Conservation (phyloP, 1,140 invertebrate genomes). For the Hyphantria cunea region DNA sequence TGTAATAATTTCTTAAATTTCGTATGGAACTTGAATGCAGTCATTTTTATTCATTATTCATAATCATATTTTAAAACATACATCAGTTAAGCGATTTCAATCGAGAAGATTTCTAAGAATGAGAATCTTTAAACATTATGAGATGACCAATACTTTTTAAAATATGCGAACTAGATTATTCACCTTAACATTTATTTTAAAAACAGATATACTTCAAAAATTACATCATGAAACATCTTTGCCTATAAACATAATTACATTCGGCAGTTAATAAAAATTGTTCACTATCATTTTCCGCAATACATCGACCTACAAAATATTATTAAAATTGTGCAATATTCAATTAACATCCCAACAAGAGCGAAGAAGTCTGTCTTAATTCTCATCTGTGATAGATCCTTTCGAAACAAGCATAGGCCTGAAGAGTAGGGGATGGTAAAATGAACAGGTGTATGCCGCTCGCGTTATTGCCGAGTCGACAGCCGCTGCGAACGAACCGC, state of each 20-base stretch:
- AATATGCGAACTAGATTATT: too few relatives aligned
- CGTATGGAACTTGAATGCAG: too few relatives aligned
- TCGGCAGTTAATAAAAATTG: too few relatives aligned
- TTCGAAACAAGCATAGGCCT: slow-evolving; percentile 74
- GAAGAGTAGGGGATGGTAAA: slow-evolving; percentile 77
- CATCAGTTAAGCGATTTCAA: too few relatives aligned
- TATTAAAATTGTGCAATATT: slow-evolving; percentile 56
- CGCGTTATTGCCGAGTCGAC: slow-evolving; percentile 57
- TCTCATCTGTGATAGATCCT: slow-evolving; percentile 55
- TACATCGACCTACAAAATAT: slow-evolving; percentile 19
- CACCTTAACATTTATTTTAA: slow-evolving; percentile 1
- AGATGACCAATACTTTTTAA: too few relatives aligned
- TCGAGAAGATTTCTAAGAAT: too few relatives aligned
- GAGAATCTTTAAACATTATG: too few relatives aligned
- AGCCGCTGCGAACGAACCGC: slow-evolving; percentile 48
- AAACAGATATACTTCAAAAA: not conserved
- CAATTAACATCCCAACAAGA: slow-evolving; percentile 53
- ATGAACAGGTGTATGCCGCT: slow-evolving; percentile 55
- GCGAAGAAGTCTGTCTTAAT: slow-evolving; percentile 52
- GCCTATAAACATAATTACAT: too few relatives aligned
- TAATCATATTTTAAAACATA: too few relatives aligned
- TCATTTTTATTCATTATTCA: too few relatives aligned
- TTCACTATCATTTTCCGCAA: slow-evolving; percentile 11
- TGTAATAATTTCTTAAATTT: too few relatives aligned
- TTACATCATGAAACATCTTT: not conserved